A percentile compares a stretch with the other conserved stretches of the same genome.
phyloP scores from a whole-genome alignment of 2,113 vertebrate species.

The Oncorhynchus gorbuscha region DNA sequence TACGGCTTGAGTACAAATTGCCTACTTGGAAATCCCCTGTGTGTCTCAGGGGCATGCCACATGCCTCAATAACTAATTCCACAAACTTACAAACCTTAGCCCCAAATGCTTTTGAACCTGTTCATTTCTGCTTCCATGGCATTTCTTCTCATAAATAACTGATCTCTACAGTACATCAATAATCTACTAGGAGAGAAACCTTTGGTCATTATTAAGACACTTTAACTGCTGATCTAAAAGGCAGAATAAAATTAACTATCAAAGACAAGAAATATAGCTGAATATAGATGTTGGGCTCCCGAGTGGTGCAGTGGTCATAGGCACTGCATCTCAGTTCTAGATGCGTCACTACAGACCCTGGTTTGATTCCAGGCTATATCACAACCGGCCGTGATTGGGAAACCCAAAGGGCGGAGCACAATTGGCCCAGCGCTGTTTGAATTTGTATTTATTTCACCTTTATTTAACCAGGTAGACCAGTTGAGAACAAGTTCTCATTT shows the following conservation, averaged over 20 bases:
- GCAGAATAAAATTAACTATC: neutral
- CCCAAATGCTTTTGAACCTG: neutral
- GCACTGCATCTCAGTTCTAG: no score
- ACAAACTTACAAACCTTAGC: constrained; percentile 16
- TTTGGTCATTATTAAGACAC: constrained; percentile 9
- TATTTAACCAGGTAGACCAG: no score
- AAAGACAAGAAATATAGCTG: neutral
- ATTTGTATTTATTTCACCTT: no score
- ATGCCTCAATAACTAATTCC: constrained; percentile 28
- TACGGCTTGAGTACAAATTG: neutral
- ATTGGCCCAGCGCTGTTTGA: no score
- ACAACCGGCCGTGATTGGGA: no score
- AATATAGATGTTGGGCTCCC: no score
- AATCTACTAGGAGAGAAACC: neutral
- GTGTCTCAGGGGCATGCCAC: neutral
- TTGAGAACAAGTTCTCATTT: no score
- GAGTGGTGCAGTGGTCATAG: no score
- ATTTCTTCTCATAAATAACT: constrained; percentile 26
- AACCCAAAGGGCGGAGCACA: no score
- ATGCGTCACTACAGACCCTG: no score
- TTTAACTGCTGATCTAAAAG: constrained; percentile 14
- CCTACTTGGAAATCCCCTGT: neutral
- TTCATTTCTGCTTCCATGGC: constrained; percentile 28
- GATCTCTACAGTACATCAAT: constrained; percentile 37
- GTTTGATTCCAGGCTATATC: no score